Conservation (phyloP, 2,797 vertebrate species). For the Gastrophryne carolinensis region DNA sequence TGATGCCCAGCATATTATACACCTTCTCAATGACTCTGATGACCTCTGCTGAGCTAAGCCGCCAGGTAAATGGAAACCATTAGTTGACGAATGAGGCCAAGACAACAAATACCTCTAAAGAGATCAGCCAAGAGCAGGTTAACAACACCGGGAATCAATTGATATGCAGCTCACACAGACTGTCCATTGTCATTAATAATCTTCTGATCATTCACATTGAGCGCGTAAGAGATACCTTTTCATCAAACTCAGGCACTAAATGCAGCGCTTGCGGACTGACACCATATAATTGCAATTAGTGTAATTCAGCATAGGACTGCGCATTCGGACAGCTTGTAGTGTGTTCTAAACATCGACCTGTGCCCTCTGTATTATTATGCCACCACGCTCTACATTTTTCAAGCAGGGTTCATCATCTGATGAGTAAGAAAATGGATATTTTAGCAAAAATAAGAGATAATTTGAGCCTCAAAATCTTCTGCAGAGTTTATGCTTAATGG, state of each 20-base stretch:
- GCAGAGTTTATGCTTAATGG: no score
- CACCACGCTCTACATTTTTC: not conserved
- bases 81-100: conserved; percentile 15
- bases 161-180: not conserved
- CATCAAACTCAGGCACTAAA: conserved; percentile 13
- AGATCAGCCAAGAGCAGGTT: not conserved
- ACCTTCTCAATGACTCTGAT: conserved; percentile 19
- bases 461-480: not conserved
- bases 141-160: conserved; percentile 4
- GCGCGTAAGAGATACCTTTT: conserved; percentile 26
- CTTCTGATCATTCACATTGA: conserved; percentile 10
- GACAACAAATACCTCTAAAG: not conserved
- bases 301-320: conserved; percentile 5
- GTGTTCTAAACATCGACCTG: conserved; percentile 9
- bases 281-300: conserved; percentile 47
- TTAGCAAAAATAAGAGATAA: not conserved
- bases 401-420: not conserved
- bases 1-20: conserved; percentile 3
- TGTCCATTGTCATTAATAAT: conserved; percentile 25
- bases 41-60: conserved; percentile 19
- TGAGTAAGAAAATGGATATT: not conserved
- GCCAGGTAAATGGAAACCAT: conserved; percentile 36
- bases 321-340: conserved; percentile 12
- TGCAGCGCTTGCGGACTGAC: conserved; percentile 7
- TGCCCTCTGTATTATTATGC: conserved; percentile 10